Percentiles rank a stretch among this genome's conserved stretches.
Conservation (phyloP, 2,888 invertebrate species). For the Conops quadrifasciatus region DNA sequence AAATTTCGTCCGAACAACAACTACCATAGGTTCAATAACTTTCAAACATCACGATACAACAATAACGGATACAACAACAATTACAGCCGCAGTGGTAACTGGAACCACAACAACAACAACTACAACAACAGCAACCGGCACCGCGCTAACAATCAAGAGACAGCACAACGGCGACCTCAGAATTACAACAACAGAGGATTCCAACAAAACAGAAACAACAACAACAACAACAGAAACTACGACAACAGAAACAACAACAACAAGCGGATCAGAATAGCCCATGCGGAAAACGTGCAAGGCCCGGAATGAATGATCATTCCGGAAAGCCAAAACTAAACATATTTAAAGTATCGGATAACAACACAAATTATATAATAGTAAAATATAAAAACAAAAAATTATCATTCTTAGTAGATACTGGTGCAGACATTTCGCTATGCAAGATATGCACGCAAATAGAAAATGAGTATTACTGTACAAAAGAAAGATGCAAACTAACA, state of each 20-base stretch:
- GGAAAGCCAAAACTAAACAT: conserved; percentile 2
- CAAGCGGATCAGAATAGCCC: background rate
- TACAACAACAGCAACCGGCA: too few relatives aligned
- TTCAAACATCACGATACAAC: too few relatives aligned
- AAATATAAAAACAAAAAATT: background rate
- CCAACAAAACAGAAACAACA: too few relatives aligned
- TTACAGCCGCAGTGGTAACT: too few relatives aligned
- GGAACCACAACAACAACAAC: background rate
- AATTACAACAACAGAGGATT: too few relatives aligned
- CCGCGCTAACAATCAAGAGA: too few relatives aligned
- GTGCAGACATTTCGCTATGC: background rate
- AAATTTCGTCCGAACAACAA: background rate
- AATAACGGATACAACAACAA: too few relatives aligned
- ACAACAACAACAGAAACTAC: too few relatives aligned
- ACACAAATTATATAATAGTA: background rate
- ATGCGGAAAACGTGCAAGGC: background rate
- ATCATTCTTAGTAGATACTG: background rate
- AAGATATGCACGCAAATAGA: background rate
- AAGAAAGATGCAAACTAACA: background rate
- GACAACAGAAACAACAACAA: too few relatives aligned
- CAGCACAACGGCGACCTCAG: too few relatives aligned
- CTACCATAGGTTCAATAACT: background rate
- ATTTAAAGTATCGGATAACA: background rate
- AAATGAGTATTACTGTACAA: background rate
- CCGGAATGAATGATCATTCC: background rate